Conservation (phyloP, 2,113 vertebrate genomes). For the Vulpes ferrilata region DNA sequence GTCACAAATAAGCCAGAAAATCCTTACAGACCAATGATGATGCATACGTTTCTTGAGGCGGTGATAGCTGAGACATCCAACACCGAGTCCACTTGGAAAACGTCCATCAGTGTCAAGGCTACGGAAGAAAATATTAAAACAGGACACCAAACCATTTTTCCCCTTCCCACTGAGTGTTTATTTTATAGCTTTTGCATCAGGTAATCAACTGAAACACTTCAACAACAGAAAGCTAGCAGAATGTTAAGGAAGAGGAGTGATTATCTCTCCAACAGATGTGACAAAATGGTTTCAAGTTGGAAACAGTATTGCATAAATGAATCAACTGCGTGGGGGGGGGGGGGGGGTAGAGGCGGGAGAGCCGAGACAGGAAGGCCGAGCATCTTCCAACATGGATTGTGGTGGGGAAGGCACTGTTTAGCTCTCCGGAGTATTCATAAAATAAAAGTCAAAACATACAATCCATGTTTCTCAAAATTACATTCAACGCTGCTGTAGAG, state of each 20-base stretch:
- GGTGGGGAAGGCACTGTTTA: constrained; percentile 87
- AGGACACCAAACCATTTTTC: constrained; percentile 83
- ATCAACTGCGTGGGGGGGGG: constrained; percentile 53
- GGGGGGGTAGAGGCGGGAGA: constrained; percentile 27
- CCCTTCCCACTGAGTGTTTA: constrained; percentile 87
- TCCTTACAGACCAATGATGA: background rate
- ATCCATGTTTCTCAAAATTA: constrained; percentile 87
- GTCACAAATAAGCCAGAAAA: constrained; percentile 42
- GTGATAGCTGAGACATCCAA: background rate
- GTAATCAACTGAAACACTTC: constrained; percentile 88
- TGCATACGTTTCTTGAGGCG: background rate
- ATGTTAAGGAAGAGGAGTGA: constrained; percentile 82
- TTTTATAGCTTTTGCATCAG: constrained; percentile 89
- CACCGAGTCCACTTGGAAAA: constrained; percentile 28
- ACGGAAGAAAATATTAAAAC: constrained; percentile 80
- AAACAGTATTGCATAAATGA: constrained; percentile 85
- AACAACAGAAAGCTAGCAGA: constrained; percentile 88
- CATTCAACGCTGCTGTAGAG: constrained; percentile 84
- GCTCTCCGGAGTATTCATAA: constrained; percentile 81
- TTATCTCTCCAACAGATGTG: constrained; percentile 85
- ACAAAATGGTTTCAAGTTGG: constrained; percentile 87
- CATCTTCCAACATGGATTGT: constrained; percentile 84
- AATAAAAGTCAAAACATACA: constrained; percentile 83
- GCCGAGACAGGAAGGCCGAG: constrained; percentile 57
- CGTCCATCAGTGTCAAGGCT: background rate